phyloP scores from a whole-genome alignment of 1,140 invertebrate species.

The Whitmania pigra region DNA sequence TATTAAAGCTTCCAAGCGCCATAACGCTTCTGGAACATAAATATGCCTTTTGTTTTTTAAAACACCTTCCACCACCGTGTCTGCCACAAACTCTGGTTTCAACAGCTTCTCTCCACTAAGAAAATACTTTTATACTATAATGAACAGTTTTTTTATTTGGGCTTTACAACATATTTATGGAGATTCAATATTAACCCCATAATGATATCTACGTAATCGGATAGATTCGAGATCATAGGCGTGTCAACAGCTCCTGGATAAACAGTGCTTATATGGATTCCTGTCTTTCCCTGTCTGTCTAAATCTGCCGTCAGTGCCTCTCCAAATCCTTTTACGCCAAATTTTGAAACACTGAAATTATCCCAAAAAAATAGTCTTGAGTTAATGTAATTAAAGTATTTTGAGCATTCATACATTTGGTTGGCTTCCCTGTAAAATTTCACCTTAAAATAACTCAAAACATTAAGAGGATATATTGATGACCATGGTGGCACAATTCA shows the following conservation, averaged over 20 bases:
- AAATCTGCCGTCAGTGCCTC: slow-evolving; percentile 50
- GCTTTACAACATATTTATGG: not conserved
- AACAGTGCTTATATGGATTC: slow-evolving; percentile 62
- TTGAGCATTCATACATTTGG: not conserved
- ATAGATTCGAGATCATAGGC: slow-evolving; percentile 34
- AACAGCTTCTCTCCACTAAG: too few relatives aligned
- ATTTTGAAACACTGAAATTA: slow-evolving; percentile 63
- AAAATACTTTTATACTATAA: too few relatives aligned
- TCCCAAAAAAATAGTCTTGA: not conserved
- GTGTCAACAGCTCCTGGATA: slow-evolving; percentile 89
- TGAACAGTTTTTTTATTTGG: too few relatives aligned
- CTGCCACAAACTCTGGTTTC: not conserved
- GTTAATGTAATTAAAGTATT: not conserved
- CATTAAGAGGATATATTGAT: not conserved
- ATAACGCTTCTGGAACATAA: not conserved
- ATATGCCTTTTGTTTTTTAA: not conserved
- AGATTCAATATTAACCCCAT: not conserved
- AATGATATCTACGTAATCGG: not conserved
- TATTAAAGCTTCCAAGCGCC: not conserved
- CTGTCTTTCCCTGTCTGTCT: slow-evolving; percentile 27
- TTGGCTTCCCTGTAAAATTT: too few relatives aligned
- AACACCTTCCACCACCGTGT: not conserved
- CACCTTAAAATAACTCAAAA: too few relatives aligned
- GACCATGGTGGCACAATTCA: not conserved
- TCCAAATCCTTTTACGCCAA: slow-evolving; percentile 76